A percentile compares a stretch with the other conserved stretches of the same genome.
phyloP scores from a whole-genome alignment of 2,888 invertebrate species.

The Tetanocera ferruginea region DNA sequence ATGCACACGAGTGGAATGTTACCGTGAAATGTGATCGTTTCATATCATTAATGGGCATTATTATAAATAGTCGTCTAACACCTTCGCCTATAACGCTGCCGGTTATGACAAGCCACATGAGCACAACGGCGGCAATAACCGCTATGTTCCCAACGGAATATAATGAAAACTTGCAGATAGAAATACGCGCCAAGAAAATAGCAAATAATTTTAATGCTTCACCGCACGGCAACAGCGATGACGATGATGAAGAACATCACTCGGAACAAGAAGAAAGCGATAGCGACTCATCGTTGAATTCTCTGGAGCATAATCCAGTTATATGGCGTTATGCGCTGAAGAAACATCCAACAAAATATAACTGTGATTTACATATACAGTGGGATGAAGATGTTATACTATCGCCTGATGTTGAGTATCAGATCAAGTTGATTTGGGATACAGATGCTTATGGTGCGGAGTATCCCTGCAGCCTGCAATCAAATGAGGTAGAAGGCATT shows the following conservation, averaged over 20 bases:
- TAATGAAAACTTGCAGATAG: slow-evolving; percentile 61
- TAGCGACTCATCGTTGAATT: background rate
- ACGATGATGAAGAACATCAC: slow-evolving; percentile 3
- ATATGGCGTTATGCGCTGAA: slow-evolving; percentile 60
- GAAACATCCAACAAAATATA: slow-evolving; percentile 63
- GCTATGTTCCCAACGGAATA: slow-evolving; percentile 55
- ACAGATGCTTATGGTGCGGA: slow-evolving; percentile 63
- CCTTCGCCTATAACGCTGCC: slow-evolving; percentile 51
- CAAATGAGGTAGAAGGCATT: slow-evolving; percentile 61
- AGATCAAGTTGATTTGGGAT: slow-evolving; percentile 65
- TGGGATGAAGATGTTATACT: slow-evolving; percentile 62
- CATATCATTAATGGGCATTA: slow-evolving; percentile 64
- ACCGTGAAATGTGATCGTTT: slow-evolving; percentile 62
- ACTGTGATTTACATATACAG: slow-evolving; percentile 65
- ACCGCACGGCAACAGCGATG: slow-evolving; percentile 22
- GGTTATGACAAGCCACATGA: slow-evolving; percentile 14
- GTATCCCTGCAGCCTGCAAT: slow-evolving; percentile 67
- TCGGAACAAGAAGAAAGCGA: background rate
- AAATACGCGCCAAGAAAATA: slow-evolving; percentile 52
- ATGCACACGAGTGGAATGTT: slow-evolving; percentile 59
- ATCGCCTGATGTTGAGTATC: slow-evolving; percentile 63
- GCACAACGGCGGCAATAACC: background rate
- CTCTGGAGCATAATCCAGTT: slow-evolving; percentile 29
- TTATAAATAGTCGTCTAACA: slow-evolving; percentile 65
- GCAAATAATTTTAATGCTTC: background rate